Percentiles rank a stretch among this genome's conserved stretches.
Evolutionary conservation across 2,797 vertebrate species (phyloP).

Genomic region (Falco concolor): DNA sequence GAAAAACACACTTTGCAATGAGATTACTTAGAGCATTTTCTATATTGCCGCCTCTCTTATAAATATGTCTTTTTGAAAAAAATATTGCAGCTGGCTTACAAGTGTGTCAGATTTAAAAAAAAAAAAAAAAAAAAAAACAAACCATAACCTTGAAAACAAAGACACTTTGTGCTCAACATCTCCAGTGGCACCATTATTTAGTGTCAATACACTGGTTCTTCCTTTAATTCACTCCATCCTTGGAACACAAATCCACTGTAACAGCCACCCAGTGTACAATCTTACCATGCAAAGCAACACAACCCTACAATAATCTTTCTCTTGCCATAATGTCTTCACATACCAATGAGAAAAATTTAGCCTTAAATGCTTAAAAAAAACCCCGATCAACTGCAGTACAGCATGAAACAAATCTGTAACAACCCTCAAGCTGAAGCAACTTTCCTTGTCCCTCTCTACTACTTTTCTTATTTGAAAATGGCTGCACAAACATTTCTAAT

Average conservation of each 20-base stretch:
- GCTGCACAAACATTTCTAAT: not conserved
- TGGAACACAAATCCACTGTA: constrained; percentile 25
- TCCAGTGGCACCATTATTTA: constrained; percentile 47
- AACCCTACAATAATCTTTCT: constrained; percentile 20
- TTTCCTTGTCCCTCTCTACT: not conserved
- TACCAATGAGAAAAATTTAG: not conserved
- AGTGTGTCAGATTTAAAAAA: not conserved
- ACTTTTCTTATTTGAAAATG: not conserved
- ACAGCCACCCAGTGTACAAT: constrained; percentile 31
- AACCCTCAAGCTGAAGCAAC: not conserved
- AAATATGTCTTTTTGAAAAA: not conserved
- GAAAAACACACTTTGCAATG: not conserved
- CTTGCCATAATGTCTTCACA: not conserved
- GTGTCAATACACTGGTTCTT: constrained; percentile 31
- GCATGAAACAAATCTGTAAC: not conserved
- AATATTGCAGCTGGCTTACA: constrained; percentile 6
- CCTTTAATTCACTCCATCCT: constrained; percentile 31
- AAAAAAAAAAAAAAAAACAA: not conserved
- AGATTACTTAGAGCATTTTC: constrained; percentile 13
- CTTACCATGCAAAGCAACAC: not conserved
- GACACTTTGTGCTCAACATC: constrained; percentile 7
- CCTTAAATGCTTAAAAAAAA: not conserved
- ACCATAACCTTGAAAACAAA: constrained; percentile 31
- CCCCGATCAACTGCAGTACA: not conserved
- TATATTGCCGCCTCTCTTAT: not conserved